Evolutionary conservation across 2,888 invertebrate genomes (phyloP), one percentile per base, ranked within the genome.

Genomic region (Didymodactylos carnosus): DNA sequence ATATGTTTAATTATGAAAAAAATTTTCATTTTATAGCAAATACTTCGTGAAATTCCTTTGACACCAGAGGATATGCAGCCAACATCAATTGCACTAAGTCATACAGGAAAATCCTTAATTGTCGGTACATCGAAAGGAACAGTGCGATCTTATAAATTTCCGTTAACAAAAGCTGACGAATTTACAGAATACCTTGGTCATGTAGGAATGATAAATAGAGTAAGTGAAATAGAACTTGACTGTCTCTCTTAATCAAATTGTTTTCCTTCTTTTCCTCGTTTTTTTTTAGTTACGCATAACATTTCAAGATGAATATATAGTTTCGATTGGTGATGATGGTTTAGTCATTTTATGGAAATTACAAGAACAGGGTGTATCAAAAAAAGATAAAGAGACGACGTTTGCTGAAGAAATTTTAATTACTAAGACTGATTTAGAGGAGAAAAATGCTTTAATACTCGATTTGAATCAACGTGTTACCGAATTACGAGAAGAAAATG

Each of bases 321-420:
- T 93, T 35, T 89, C 91, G 0, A 88, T 89, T 1, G 89, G 89
- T 0, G 86, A 87, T 75, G 90, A 90, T 78, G 89, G 92, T 0
- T 89, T 89, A 0, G 86, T 94, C 40, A 89, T 91, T 77, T 85
- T 94, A 76, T 94, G 93, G 93, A 88, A 88, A 78, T 82, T 94
- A 75, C 86, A 88, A 2, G 83, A 84, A 76, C 81, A 82, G 3
- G 79, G 83, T 23, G 80, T 80, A 0, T 86, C 88, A 71, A 87
- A 83, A 76, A 82, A 89, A 43, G 91, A 90, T 78, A 88, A 88
- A 80, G 91, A 91, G 78, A 87, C 90, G 75, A 84, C 88, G 7
- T 88, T 89, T 79, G 89, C 90, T 0, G 89, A 89, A 77, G 92
- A 93, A 81, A 89, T 92, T 76, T 85, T 93, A 72, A 91, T 93